Conservation (phyloP, 2,888 invertebrate genomes). For the Lithophane semibrunnea region DNA sequence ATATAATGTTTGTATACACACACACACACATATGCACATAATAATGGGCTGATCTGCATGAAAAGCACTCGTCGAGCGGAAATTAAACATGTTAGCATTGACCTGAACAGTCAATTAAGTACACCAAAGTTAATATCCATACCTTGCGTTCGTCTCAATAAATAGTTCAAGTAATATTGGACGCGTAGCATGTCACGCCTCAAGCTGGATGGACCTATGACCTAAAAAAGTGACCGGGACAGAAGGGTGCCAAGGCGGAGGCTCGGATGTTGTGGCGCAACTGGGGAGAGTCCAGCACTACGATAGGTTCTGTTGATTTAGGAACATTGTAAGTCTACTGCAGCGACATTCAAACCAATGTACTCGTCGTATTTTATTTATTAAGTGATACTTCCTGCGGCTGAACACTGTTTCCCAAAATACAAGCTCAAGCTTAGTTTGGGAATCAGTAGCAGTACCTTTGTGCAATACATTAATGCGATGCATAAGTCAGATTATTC, state of each 20-base stretch:
- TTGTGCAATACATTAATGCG: too few relatives aligned
- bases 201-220: too few relatives aligned
- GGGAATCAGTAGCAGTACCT: too few relatives aligned
- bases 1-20: conserved; percentile 7
- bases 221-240: background rate
- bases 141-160: background rate
- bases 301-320: background rate
- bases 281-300: background rate
- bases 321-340: too few relatives aligned
- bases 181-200: background rate
- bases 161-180: background rate
- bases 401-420: too few relatives aligned
- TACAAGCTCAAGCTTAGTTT: too few relatives aligned
- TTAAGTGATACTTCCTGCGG: too few relatives aligned
- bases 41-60: conserved; percentile 56
- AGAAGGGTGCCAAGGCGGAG: background rate
- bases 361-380: too few relatives aligned
- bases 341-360: too few relatives aligned
- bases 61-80: conserved; percentile 34
- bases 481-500: too few relatives aligned
- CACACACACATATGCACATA: conserved; percentile 17
- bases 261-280: background rate
- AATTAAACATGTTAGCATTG: conserved; percentile 37
- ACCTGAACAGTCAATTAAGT: conserved; percentile 1
- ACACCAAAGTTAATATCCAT: background rate